Conservation (phyloP, 2,888 invertebrate genomes). For the Helleia helle region DNA sequence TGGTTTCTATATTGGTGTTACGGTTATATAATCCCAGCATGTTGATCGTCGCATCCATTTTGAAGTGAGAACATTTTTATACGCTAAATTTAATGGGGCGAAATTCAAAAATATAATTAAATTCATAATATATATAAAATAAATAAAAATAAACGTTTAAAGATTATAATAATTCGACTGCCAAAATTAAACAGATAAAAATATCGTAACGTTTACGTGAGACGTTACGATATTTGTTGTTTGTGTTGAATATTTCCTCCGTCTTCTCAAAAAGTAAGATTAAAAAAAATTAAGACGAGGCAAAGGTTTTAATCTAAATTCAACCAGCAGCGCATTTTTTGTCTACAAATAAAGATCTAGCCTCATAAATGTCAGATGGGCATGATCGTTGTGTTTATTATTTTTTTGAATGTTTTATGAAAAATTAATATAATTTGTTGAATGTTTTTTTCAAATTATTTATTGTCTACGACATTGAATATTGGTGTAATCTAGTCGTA, state of each 20-base stretch:
- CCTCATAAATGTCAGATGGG: conserved; percentile 57
- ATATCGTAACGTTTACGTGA: neutral
- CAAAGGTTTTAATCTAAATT: too few species aligned
- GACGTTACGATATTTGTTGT: too few species aligned
- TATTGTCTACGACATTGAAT: conserved; percentile 14
- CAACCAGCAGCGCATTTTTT: conserved; percentile 52
- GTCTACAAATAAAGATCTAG: conserved; percentile 41
- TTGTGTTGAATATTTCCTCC: too few species aligned
- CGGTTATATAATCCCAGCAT: conserved; percentile 29
- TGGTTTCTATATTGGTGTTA: conserved; percentile 53
- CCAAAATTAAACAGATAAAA: conserved; percentile 5
- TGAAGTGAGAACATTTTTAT: conserved; percentile 23
- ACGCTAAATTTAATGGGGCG: neutral
- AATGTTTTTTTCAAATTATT: conserved; percentile 13
- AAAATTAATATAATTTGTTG: conserved; percentile 5
- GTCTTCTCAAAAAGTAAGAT: too few species aligned
- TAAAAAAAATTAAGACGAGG: too few species aligned
- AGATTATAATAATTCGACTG: neutral
- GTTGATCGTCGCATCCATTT: conserved; percentile 54
- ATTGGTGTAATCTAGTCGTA: conserved; percentile 65
- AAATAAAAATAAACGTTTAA: neutral
- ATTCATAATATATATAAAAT: neutral
- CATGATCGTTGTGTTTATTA: conserved; percentile 52
- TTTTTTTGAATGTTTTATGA: neutral
- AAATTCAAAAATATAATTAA: neutral